A percentile compares a stretch with the other conserved stretches of the same genome.
phyloP scores from a whole-genome alignment of 2,797 vertebrate species.

The Brachymystax lenok region DNA sequence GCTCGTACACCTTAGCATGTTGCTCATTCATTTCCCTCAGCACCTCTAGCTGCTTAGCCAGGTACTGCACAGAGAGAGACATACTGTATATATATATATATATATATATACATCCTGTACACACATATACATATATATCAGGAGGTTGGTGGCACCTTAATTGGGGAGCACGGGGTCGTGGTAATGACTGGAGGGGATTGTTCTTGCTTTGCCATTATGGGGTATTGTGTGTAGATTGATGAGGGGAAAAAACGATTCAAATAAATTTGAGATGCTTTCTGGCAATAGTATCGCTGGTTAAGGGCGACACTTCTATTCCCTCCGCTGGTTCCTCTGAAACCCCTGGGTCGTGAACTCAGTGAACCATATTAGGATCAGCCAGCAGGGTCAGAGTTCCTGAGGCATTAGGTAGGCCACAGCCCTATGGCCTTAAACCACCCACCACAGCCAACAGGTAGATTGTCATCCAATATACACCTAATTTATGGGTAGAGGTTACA shows the following conservation, averaged over 20 bases:
- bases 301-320: not conserved
- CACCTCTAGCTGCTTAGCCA: constrained; percentile 80
- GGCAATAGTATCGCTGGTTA: no score
- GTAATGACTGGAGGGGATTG: no score
- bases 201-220: no score
- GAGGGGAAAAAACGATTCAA: no score
- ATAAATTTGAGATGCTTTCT: no score
- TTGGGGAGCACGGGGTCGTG: not conserved
- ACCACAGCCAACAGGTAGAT: not conserved
- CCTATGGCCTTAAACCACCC: not conserved
- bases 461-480: not conserved
- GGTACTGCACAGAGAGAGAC: constrained; percentile 54
- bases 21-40: constrained; percentile 95
- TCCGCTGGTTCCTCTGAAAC: not conserved
- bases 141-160: not conserved
- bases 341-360: not conserved
- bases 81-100: not conserved
- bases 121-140: constrained; percentile 1
- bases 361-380: not conserved
- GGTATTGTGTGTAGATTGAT: no score
- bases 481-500: not conserved
- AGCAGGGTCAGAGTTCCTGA: not conserved
- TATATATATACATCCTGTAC: not conserved
- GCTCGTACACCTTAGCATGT: constrained; percentile 96
- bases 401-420: no score